Conservation (phyloP, 2,113 vertebrate species). For the Coreoperca whiteheadi region DNA sequence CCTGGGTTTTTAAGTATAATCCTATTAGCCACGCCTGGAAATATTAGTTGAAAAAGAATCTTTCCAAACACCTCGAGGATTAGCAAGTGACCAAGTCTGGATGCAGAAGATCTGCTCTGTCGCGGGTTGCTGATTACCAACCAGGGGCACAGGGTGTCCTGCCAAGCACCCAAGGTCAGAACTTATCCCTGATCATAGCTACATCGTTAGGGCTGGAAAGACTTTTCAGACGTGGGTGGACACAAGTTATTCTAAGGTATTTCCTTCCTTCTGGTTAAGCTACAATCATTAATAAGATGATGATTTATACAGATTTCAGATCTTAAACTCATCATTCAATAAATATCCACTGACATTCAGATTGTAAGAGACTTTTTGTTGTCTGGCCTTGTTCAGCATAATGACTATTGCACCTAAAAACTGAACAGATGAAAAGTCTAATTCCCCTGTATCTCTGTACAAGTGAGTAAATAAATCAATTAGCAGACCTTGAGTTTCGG, state of each 20-base stretch:
- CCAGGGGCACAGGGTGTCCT: slow-evolving; percentile 44
- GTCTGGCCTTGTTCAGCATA: not conserved
- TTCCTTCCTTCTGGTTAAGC: slow-evolving; percentile 40
- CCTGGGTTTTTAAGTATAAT: slow-evolving; percentile 58
- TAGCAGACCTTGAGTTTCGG: not conserved
- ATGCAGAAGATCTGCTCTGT: slow-evolving; percentile 38
- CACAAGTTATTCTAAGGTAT: slow-evolving; percentile 50
- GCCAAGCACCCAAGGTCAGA: slow-evolving; percentile 63
- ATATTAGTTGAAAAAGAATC: slow-evolving; percentile 55
- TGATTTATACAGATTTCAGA: not conserved
- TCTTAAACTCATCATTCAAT: not conserved
- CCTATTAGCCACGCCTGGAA: slow-evolving; percentile 62
- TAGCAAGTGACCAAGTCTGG: slow-evolving; percentile 30
- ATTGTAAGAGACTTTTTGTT: slow-evolving; percentile 9
- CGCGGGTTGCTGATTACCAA: slow-evolving; percentile 42
- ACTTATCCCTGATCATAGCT: slow-evolving; percentile 46
- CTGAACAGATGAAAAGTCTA: slow-evolving; percentile 20
- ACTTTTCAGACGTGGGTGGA: slow-evolving; percentile 46
- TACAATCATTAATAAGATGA: not conserved
- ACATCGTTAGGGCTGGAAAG: slow-evolving; percentile 49
- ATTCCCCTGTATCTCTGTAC: not conserved
- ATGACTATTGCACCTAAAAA: not conserved
- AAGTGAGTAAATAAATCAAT: slow-evolving; percentile 34
- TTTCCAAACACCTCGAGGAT: slow-evolving; percentile 55
- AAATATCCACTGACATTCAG: not conserved